Conservation (phyloP, 2,888 invertebrate genomes). For the Steinernema carpocapsae region DNA sequence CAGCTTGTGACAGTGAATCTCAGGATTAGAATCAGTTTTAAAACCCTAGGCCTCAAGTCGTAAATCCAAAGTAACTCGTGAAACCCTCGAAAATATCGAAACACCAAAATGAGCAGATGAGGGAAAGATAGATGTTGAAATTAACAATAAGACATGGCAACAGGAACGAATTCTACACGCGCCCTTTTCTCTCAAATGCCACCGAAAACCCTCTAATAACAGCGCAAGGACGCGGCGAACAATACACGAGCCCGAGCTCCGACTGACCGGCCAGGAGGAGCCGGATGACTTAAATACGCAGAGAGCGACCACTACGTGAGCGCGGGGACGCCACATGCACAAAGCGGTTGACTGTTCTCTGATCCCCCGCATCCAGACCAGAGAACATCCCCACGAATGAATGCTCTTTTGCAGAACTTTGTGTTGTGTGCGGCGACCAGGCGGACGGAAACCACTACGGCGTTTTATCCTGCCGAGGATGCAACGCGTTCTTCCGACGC, state of each 20-base stretch:
- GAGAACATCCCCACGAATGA: constrained; percentile 7
- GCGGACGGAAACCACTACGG: constrained; percentile 72
- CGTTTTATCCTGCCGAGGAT: constrained; percentile 58
- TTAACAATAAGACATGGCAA: no score
- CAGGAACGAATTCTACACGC: background rate
- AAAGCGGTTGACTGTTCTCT: constrained; percentile 16
- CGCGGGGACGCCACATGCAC: constrained; percentile 8
- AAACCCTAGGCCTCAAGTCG: no score
- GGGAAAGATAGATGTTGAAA: no score
- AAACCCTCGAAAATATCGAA: no score
- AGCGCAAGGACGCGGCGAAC: constrained; percentile 14
- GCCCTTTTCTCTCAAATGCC: background rate
- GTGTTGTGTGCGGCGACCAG: constrained; percentile 71
- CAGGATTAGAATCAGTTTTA: no score
- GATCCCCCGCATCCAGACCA: background rate
- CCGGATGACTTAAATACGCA: background rate
- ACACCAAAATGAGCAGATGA: no score
- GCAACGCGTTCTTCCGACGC: constrained; percentile 65
- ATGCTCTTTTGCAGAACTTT: constrained; percentile 62
- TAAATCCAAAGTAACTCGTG: no score
- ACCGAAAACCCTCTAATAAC: constrained; percentile 21
- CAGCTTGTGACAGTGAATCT: no score
- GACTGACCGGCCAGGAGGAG: background rate
- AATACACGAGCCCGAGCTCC: background rate
- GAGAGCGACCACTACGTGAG: constrained; percentile 24